Evolutionary conservation across 2,113 vertebrate species (phyloP).

Genomic region (Callocephalon fimbriatum): DNA sequence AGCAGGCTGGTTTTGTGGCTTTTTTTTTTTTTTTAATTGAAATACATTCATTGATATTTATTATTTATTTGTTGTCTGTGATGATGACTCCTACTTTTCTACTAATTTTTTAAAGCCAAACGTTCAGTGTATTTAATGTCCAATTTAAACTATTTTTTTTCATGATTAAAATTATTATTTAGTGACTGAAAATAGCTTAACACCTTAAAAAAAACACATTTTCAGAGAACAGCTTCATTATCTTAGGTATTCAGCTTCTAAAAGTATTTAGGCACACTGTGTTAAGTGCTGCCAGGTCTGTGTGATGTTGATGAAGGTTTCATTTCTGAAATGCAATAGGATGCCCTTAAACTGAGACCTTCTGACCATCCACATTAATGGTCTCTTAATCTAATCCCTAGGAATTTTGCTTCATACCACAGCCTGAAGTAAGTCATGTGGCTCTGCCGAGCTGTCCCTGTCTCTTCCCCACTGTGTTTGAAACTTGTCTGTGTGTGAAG

Average conservation of each 20-base stretch:
- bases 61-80: neutral
- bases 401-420: neutral
- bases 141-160: neutral
- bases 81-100: neutral
- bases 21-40: neutral
- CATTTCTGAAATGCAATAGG: neutral
- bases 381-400: neutral
- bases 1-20: neutral
- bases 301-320: neutral
- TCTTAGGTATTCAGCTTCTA: neutral
- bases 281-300: neutral
- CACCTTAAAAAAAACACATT: neutral
- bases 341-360: neutral
- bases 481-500: neutral
- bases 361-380: neutral
- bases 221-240: neutral
- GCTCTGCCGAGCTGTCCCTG: neutral
- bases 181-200: neutral
- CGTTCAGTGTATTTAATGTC: neutral
- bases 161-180: neutral
- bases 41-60: neutral
- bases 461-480: neutral
- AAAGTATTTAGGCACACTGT: neutral
- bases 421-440: fast-evolving
- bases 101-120: neutral